Conservation (phyloP, 2,113 vertebrate genomes). For the Onychorhynchus coronatus region DNA sequence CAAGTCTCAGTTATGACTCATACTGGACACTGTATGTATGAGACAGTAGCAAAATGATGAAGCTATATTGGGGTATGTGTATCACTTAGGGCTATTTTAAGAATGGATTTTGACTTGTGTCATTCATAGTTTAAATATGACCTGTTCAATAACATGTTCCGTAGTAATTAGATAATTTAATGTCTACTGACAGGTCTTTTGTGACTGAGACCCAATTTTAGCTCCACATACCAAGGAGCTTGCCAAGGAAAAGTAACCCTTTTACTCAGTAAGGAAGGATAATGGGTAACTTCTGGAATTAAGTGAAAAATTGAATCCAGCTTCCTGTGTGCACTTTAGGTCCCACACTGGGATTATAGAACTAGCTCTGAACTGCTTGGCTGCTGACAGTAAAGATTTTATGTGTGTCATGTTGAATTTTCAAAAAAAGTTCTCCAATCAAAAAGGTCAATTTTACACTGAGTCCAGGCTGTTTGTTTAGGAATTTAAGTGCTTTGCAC, state of each 20-base stretch:
- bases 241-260: slow-evolving; percentile 56
- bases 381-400: slow-evolving; percentile 66
- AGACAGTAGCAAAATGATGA: slow-evolving; percentile 47
- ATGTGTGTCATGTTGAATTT: slow-evolving; percentile 60
- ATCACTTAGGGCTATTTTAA: slow-evolving; percentile 53
- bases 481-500: slow-evolving; percentile 50
- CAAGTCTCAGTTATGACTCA: slow-evolving; percentile 55
- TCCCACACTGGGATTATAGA: slow-evolving; percentile 51
- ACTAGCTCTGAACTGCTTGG: slow-evolving; percentile 34
- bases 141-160: slow-evolving; percentile 49
- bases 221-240: slow-evolving; percentile 38
- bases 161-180: slow-evolving; percentile 67
- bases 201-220: slow-evolving; percentile 67
- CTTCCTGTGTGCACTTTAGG: slow-evolving; percentile 50
- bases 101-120: slow-evolving; percentile 44
- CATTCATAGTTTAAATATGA: slow-evolving; percentile 65
- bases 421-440: slow-evolving; percentile 43
- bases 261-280: slow-evolving; percentile 53
- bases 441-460: slow-evolving; percentile 54
- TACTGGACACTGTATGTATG: slow-evolving; percentile 33
- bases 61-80: slow-evolving; percentile 27
- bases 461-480: slow-evolving; percentile 50
- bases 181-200: slow-evolving; percentile 63
- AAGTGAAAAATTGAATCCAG: slow-evolving; percentile 67
- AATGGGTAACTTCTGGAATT: slow-evolving; percentile 67